These are phyloP conservation scores for Agrochola litura DNA, from an alignment of 2,888 invertebrate genomes.

Conservation along the genomic window DNA sequence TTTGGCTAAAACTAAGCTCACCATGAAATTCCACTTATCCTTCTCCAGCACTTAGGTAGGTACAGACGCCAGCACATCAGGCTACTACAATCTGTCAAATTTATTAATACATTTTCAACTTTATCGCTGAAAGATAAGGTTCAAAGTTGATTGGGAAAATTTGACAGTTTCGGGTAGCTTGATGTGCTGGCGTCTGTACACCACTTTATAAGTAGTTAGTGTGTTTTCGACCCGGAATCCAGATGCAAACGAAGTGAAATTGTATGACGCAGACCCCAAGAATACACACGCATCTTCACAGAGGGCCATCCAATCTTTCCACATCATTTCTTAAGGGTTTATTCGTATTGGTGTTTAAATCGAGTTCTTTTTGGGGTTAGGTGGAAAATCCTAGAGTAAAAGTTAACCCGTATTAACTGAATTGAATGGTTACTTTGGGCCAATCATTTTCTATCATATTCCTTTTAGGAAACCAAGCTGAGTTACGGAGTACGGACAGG, in stretches of 20 bases:
- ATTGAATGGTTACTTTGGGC: not conserved
- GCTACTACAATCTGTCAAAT: too few species aligned
- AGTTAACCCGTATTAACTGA: not conserved
- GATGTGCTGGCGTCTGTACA: too few species aligned
- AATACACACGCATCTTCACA: not conserved
- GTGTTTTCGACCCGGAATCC: not conserved
- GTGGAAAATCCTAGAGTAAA: not conserved
- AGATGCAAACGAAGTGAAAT: constrained; percentile 3
- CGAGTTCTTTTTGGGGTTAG: not conserved
- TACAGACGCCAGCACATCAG: too few species aligned
- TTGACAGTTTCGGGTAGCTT: too few species aligned
- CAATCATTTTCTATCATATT: constrained; percentile 11
- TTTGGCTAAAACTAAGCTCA: not conserved
- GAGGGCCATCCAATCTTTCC: not conserved
- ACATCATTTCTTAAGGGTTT: not conserved
- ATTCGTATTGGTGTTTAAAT: not conserved
- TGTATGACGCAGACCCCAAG: not conserved
- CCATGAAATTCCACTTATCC: not conserved
- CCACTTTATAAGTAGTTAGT: not conserved
- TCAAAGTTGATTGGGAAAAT: too few species aligned
- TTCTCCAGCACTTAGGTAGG: not conserved
- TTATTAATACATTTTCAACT: too few species aligned
- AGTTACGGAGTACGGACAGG: constrained; percentile 11
- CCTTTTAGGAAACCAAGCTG: not conserved
- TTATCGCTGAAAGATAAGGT: too few species aligned